Base-by-base conservation (phyloP, 2,888 invertebrate genomes). In the Campoplex capitator region DNA sequence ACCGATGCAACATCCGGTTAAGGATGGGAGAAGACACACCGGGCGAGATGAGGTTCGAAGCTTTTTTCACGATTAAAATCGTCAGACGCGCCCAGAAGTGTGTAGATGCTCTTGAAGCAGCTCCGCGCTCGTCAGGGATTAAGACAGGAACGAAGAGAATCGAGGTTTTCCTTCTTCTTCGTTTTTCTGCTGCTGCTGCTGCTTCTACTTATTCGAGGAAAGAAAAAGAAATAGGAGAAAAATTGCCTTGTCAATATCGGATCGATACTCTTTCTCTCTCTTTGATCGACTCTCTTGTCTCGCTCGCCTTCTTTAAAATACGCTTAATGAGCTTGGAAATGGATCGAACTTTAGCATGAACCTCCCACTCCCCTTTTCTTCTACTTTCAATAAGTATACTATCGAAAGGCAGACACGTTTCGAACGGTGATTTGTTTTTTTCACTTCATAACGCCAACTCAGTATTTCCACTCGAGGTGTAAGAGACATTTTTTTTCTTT, bases 11-110 rank as follows among this genome's bases (percentile, higher is more conserved):
- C 38, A 73, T 73, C 62, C 42, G 38, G 35, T 13, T 11, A 32
- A 38, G 79, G 32, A 48, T 23, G 67, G 54, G 71, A 32, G 35
- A 68, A 42, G 45, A 65, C 18, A 62, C 45, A 35, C 32, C 38
- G 4, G 32, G 48, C 62, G 23, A 45, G 62, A 62, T 32, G 76
- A 9, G 85, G 78, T 54, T 83, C 73, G 83, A 76, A 81, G 86
- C 83, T 86, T 86, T 86, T 84, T 86, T 86, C 86, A 68, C 86
- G 86, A 86, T 86, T 86, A 86, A 86, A 86, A 84, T 84, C 77
- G 62, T 65, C 38, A 80, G 83, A 78, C 74, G 38, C 38, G 62
- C 80, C 65, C 75, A 56, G 73, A 80, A 80, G 83, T 58, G 71
- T 35, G 62, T 6, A 13, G 62, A 58, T 80, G 51, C 48, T 58